These are phyloP conservation scores for Lordiphosa collinella DNA, from an alignment of 1,140 invertebrate species.

Conservation along the genomic window DNA sequence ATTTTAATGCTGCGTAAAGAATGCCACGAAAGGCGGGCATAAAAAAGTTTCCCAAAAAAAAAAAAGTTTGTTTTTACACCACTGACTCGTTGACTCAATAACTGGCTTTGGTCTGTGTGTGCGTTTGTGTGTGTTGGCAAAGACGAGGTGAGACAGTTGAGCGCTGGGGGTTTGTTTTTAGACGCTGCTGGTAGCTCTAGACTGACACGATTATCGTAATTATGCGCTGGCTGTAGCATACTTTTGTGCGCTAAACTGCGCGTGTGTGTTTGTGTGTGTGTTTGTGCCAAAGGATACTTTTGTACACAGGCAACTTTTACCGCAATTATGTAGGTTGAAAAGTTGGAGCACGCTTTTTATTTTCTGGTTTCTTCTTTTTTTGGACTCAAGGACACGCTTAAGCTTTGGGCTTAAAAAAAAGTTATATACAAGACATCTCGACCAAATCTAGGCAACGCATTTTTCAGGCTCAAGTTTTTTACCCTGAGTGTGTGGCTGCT, in stretches of 20 bases:
- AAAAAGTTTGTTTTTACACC: constrained; percentile 68
- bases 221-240: constrained; percentile 72
- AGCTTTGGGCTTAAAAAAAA: constrained; percentile 33
- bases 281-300: constrained; percentile 21
- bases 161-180: constrained; percentile 27
- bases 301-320: constrained; percentile 50
- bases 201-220: constrained; percentile 77
- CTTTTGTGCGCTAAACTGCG: constrained; percentile 58
- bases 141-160: constrained; percentile 13
- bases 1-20: constrained; percentile 73
- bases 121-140: constrained; percentile 30
- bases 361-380: constrained; percentile 50
- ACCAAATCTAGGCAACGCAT: constrained; percentile 61
- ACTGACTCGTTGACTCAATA: constrained; percentile 72
- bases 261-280: constrained; percentile 10
- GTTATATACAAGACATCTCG: constrained; percentile 54
- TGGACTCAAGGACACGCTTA: constrained; percentile 52
- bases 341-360: constrained; percentile 51
- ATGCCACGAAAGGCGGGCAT: constrained; percentile 45
- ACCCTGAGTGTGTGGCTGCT: constrained; percentile 10
- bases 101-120: constrained; percentile 39
- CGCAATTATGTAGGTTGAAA: constrained; percentile 75
- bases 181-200: constrained; percentile 33
- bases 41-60: constrained; percentile 55
- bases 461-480: constrained; percentile 10